Conservation (phyloP, 2,797 vertebrate species). For the Delichon dasypus region DNA sequence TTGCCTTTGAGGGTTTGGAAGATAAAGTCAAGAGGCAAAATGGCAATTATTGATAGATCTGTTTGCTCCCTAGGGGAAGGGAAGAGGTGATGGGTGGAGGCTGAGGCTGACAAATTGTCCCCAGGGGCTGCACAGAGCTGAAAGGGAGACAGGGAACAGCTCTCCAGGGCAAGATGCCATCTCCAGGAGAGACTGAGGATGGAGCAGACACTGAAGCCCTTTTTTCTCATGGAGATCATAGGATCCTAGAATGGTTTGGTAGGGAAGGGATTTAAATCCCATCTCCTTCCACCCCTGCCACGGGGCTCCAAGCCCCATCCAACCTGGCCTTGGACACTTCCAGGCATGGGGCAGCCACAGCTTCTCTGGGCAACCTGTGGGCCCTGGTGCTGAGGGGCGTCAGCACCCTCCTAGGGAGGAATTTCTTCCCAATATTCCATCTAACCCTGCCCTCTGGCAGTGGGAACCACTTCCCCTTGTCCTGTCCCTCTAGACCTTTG, state of each 20-base stretch:
- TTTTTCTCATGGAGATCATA: not conserved
- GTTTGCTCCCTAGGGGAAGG: not conserved
- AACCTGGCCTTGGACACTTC: not conserved
- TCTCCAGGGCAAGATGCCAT: not conserved
- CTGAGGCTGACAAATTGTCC: not conserved
- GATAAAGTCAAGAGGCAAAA: not conserved
- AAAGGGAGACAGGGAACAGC: not conserved
- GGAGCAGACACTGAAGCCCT: not conserved
- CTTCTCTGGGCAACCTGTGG: accelerated
- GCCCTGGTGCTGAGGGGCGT: not conserved
- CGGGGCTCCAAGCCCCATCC: not conserved
- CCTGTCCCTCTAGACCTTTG: not conserved
- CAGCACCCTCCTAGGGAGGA: accelerated
- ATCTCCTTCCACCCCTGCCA: not conserved
- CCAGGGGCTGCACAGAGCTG: not conserved
- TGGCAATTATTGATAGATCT: not conserved
- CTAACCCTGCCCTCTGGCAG: not conserved
- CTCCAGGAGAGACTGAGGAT: not conserved
- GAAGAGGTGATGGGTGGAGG: not conserved
- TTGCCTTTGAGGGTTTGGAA: not conserved
- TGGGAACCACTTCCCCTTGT: not conserved
- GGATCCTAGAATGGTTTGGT: not conserved
- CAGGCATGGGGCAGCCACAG: not conserved
- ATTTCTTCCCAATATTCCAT: not conserved
- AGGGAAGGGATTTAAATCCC: not conserved